phyloP scores from a whole-genome alignment of 2,797 vertebrate genomes.

The Lagorchestes hirsutus region DNA sequence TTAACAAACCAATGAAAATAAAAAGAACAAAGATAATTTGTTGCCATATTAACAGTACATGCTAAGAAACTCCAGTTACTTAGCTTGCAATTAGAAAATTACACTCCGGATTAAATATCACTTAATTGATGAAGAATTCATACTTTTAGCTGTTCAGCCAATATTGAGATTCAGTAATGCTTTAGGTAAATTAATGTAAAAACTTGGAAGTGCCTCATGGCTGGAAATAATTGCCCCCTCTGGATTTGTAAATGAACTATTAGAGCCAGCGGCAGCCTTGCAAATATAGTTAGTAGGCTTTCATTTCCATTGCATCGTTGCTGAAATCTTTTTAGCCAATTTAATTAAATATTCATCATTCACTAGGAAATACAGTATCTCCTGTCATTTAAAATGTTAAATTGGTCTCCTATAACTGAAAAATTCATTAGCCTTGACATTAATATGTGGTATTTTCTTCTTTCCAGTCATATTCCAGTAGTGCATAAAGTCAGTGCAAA shows the following conservation, averaged over 20 bases:
- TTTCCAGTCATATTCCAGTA: not conserved
- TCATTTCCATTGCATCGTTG: slow-evolving; percentile 62
- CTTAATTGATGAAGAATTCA: slow-evolving; percentile 34
- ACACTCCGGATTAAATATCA: slow-evolving; percentile 12
- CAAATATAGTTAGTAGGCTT: slow-evolving; percentile 66
- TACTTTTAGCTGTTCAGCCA: slow-evolving; percentile 53
- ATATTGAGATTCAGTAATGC: slow-evolving; percentile 53
- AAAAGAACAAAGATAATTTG: not conserved
- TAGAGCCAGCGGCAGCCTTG: slow-evolving; percentile 19
- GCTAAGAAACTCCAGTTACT: not conserved
- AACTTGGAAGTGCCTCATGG: slow-evolving; percentile 14
- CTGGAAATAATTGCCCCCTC: slow-evolving; percentile 51
- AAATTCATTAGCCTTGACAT: slow-evolving; percentile 64
- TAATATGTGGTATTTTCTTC: slow-evolving; percentile 35
- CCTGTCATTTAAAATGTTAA: slow-evolving; percentile 71
- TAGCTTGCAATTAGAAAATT: slow-evolving; percentile 7
- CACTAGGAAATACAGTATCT: slow-evolving; percentile 63
- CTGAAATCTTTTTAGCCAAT: slow-evolving; percentile 52
- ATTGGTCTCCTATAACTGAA: slow-evolving; percentile 58
- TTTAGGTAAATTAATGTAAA: slow-evolving; percentile 57
- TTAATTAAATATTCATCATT: slow-evolving; percentile 68
- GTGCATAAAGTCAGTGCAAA: slow-evolving; percentile 7
- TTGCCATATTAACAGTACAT: not conserved
- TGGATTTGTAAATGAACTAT: slow-evolving; percentile 51
- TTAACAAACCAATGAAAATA: not conserved